Base-by-base conservation (phyloP, 2,888 invertebrate genomes). In the Heliconius charithonia region DNA sequence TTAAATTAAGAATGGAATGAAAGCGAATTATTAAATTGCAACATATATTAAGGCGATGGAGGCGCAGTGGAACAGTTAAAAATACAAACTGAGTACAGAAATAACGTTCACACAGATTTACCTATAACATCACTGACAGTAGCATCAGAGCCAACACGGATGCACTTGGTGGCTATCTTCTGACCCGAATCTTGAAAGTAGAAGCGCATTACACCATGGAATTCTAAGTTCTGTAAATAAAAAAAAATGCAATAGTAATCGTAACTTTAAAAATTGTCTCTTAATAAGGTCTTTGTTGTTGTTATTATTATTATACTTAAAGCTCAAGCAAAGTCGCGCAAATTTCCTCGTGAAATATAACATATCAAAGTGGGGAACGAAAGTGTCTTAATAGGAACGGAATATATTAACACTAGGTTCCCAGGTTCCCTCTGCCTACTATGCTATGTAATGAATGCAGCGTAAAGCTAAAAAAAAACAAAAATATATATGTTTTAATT, bases 151-250 rank as follows among this genome's bases (percentile, higher is more conserved):
- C 99, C 98, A 74, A 99, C 99, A 78, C 99, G 97, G 86, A 99
- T 99, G 93, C 99, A 99, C 95, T 99, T 99, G 71, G 99, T 99
- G 77, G 99, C 98, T 81, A 99, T 99, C 95, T 99, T 99, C 94
- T 99, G 98, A 74, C 99, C 99, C 77, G 98, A 98, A 93, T 99
- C 99, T 97, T 99, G 99, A 93, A 99, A 99, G 95, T 99, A 99
- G 95, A 99, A 99, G 86, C 99, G 97, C 98, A 99, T 99, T 81
- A 99, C 99, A 72, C 99, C 99, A 94, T 99, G 99, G 94, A 99
- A 99, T 93, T 99, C 99, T 93, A 99, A 96, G 88, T 98, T 98
- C 99, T 99, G 95, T 59, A 96, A 95, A 51, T 51, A 56, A 69
- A 19, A 13, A 32, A 27, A 62, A 37, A 37, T 37, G 37, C 9